A percentile compares a stretch with the other conserved stretches of the same genome.
These are phyloP conservation scores for Alcedo atthis DNA, from an alignment of 2,797 vertebrate species.

Conservation along the genomic window DNA sequence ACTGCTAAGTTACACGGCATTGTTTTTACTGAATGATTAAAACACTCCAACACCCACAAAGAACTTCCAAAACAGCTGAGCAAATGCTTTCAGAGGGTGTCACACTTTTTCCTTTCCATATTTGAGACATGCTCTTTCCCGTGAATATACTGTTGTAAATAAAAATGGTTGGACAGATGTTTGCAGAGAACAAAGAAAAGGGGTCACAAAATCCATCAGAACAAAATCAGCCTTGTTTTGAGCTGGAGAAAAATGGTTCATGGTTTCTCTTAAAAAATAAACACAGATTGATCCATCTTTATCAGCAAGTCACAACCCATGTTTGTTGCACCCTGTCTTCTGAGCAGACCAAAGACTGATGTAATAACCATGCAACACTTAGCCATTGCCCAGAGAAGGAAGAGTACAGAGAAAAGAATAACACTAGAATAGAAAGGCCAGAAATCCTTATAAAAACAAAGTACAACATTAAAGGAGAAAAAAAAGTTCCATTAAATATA, in stretches of 20 bases:
- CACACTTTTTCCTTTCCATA: constrained; percentile 62
- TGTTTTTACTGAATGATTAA: constrained; percentile 66
- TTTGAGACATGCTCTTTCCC: constrained; percentile 29
- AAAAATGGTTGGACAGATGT: neutral
- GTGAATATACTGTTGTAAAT: neutral
- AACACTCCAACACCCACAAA: constrained; percentile 63
- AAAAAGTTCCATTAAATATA: neutral
- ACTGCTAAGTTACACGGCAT: constrained; percentile 53
- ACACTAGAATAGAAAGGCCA: neutral
- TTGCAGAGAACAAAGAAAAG: neutral
- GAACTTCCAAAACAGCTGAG: constrained; percentile 49
- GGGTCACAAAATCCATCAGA: neutral
- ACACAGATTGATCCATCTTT: neutral
- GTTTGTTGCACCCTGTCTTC: neutral
- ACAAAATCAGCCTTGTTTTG: neutral
- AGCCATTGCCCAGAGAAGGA: neutral
- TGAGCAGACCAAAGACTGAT: fast-evolving
- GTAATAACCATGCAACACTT: neutral
- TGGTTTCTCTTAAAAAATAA: neutral
- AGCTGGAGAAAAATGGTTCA: neutral
- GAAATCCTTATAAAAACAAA: constrained; percentile 15
- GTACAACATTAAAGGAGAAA: neutral
- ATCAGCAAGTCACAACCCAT: neutral
- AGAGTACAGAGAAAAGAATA: neutral
- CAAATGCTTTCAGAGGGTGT: constrained; percentile 38